Evolutionary conservation across 2,113 vertebrate species (phyloP).

Genomic region (Megatriorchis doriae): DNA sequence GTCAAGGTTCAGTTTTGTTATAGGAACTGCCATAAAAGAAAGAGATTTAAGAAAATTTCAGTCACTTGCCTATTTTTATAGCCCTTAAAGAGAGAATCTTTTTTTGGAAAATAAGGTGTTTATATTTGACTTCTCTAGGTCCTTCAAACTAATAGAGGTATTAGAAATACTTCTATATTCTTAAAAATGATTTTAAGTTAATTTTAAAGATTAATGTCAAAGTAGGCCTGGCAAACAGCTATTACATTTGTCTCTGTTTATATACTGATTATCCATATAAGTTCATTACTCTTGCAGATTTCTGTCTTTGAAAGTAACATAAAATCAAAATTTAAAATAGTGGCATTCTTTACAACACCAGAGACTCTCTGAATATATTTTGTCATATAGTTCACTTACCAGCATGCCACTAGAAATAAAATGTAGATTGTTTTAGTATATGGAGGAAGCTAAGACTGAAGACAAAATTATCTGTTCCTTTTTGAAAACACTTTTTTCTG

Average conservation of each 20-base stretch:
- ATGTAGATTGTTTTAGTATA: not conserved
- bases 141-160: not conserved
- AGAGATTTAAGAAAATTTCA: constrained; percentile 36
- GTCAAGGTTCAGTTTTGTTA: constrained; percentile 24
- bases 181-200: not conserved
- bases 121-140: not conserved
- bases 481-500: not conserved
- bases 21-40: not conserved
- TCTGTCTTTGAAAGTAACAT: not conserved
- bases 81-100: not conserved
- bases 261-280: not conserved
- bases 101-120: not conserved
- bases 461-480: not conserved
- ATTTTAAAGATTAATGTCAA: not conserved
- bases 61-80: not conserved
- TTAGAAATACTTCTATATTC: not conserved
- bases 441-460: not conserved
- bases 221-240: not conserved
- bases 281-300: not conserved
- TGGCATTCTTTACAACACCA: not conserved
- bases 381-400: not conserved
- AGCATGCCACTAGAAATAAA: not conserved
- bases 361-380: not conserved
- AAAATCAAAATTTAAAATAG: not conserved
- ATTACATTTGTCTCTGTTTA: not conserved